Evolutionary conservation across 2,888 invertebrate species (phyloP).

Genomic region (Entomobrya multifasciata): DNA sequence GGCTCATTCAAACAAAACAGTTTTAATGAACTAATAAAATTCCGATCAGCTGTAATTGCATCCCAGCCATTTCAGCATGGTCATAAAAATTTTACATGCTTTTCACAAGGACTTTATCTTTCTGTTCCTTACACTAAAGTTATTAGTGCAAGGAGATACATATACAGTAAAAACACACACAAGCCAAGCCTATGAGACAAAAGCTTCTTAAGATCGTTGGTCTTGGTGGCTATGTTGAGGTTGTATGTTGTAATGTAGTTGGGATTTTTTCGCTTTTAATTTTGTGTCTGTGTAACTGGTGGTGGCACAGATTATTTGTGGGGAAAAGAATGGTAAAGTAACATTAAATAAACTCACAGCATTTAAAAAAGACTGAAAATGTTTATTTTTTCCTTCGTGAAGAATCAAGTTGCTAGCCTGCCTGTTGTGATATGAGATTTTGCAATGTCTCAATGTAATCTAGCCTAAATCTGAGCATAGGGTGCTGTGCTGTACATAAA

Average conservation of each 20-base stretch:
- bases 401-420: too few species aligned
- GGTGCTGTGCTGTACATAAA: conserved; percentile 61
- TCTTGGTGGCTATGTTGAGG: not conserved
- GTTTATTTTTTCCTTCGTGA: not conserved
- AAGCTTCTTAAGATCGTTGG: conserved; percentile 1
- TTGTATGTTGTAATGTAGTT: not conserved
- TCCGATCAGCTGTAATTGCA: conserved; percentile 73
- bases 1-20: conserved; percentile 54
- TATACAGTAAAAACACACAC: not conserved
- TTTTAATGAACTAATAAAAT: conserved; percentile 75
- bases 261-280: not conserved
- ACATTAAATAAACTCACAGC: conserved; percentile 45
- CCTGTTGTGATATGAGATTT: too few species aligned
- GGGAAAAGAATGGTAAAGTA: not conserved
- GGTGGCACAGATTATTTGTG: not conserved
- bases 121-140: not conserved
- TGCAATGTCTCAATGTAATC: conserved; percentile 48
- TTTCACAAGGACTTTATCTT: not conserved
- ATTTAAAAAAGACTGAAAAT: conserved; percentile 15
- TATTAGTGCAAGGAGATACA: not conserved
- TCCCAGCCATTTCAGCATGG: conserved; percentile 59
- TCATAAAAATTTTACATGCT: conserved; percentile 69
- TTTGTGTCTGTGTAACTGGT: conserved; percentile 16
- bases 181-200: not conserved
- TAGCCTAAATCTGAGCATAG: conserved; percentile 49